Evolutionary conservation across 2,113 vertebrate genomes (phyloP).

Genomic region (Sinocyclocheilus grahami): DNA sequence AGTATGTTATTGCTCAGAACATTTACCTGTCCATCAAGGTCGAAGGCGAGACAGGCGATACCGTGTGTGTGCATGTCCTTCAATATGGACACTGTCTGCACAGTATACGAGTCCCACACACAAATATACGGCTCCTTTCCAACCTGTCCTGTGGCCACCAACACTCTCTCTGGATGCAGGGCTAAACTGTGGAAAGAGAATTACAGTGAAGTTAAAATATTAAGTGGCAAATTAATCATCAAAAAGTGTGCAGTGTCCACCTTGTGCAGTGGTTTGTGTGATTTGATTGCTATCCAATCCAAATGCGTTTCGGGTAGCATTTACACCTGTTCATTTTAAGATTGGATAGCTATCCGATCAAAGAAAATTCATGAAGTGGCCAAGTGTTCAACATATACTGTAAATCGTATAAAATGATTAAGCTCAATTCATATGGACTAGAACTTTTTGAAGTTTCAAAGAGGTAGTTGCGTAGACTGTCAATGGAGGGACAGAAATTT

Average conservation of each 20-base stretch:
- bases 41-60: slow-evolving; percentile 94
- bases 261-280: not conserved
- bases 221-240: not conserved
- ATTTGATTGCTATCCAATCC: not conserved
- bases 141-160: slow-evolving; percentile 98
- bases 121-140: slow-evolving; percentile 98
- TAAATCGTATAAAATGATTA: too few relatives aligned
- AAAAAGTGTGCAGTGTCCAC: not conserved
- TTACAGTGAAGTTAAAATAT: not conserved
- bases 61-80: slow-evolving; percentile 95
- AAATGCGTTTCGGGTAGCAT: too few relatives aligned
- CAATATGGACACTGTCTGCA: slow-evolving; percentile 92
- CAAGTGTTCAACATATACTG: too few relatives aligned
- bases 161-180: slow-evolving; percentile 91
- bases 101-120: slow-evolving; percentile 95
- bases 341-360: too few relatives aligned
- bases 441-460: not conserved
- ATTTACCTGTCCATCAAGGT: slow-evolving; percentile 93
- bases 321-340: too few relatives aligned
- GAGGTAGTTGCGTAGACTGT: not conserved
- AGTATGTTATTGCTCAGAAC: not conserved
- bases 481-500: not conserved
- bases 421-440: too few relatives aligned
- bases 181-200: slow-evolving; percentile 82
- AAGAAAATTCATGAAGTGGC: too few relatives aligned